Percentiles rank a stretch among this genome's conserved stretches.
Evolutionary conservation across 2,888 invertebrate species (phyloP).

Genomic region (Argyresthia albistria): DNA sequence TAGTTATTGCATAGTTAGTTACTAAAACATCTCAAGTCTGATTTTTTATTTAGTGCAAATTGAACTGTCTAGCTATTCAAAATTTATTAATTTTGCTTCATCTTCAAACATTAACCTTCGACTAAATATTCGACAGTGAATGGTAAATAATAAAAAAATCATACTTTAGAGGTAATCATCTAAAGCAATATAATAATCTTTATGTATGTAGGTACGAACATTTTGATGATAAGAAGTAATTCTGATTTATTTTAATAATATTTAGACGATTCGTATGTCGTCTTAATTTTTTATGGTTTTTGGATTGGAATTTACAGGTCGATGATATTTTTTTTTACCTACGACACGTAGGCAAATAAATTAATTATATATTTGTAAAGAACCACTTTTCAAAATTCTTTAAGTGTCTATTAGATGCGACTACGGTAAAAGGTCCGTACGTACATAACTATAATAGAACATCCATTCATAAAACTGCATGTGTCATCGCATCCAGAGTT

Average conservation of each 20-base stretch:
- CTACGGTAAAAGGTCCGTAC: constrained; percentile 40
- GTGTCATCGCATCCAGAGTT: constrained; percentile 46
- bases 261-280: not conserved
- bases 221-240: constrained; percentile 42
- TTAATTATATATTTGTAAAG: constrained; percentile 16
- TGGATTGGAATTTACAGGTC: constrained; percentile 2
- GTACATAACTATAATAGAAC: constrained; percentile 29
- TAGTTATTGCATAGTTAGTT: not conserved
- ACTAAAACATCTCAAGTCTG: no score
- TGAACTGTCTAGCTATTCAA: no score
- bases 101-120: no score
- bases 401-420: not conserved
- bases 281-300: not conserved
- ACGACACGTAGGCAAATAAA: not conserved
- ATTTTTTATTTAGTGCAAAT: no score
- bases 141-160: no score
- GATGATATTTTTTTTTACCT: not conserved
- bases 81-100: no score
- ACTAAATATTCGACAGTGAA: no score
- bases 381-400: not conserved
- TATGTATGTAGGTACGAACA: constrained; percentile 46
- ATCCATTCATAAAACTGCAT: constrained; percentile 22
- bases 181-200: not conserved
- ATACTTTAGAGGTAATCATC: not conserved
- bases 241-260: constrained; percentile 28